Evolutionary conservation across 2,113 vertebrate genomes (phyloP), one percentile per base, ranked within the genome.

Genomic region (Mandrillus leucophaeus): DNA sequence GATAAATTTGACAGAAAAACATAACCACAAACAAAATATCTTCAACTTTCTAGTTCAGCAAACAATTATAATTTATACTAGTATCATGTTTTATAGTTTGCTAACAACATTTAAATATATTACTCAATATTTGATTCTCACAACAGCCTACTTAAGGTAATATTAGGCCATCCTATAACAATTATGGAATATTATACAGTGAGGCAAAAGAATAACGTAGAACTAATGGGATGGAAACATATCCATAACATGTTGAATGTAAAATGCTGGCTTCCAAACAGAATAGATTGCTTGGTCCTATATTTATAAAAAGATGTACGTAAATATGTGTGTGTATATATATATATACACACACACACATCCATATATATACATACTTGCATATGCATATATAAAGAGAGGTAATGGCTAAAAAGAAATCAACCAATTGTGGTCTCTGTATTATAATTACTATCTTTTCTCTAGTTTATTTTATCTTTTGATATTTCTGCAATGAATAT

Each of bases 11-110:
- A 23, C 30, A 64, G 30, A 66, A 73, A 82, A 86, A 85, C 18
- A 93, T 35, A 86, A 78, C 30, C 35, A 87, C 32, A 88, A 87
- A 81, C n/a, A 87, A 95, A 83, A 72, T 25, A 1, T 87, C 48
- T 94, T 90, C 61, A 86, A 75, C 52, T 61, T 88, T 91, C 75
- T 94, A 88, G 64, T 80, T 93, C n/a, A 72, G 35, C 13, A 95
- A 83, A 73, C 86, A 43, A 57, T 68, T 87, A 73, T 11, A 32
- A 78, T 93, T 76, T 70, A 98, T 7, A 55, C 93, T 40, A 95
- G 48, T 27, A 17, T 70, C 61, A 5, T 45, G 25, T 57, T 96
- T 96, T 85, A 57, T 1, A 78, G 50, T 40, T 93, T 68, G 70
- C 68, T 59, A 50, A 81, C 43, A 86, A 57, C 17, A 89, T 88